phyloP scores from a whole-genome alignment of 2,113 vertebrate genomes.

The Zeus faber region DNA sequence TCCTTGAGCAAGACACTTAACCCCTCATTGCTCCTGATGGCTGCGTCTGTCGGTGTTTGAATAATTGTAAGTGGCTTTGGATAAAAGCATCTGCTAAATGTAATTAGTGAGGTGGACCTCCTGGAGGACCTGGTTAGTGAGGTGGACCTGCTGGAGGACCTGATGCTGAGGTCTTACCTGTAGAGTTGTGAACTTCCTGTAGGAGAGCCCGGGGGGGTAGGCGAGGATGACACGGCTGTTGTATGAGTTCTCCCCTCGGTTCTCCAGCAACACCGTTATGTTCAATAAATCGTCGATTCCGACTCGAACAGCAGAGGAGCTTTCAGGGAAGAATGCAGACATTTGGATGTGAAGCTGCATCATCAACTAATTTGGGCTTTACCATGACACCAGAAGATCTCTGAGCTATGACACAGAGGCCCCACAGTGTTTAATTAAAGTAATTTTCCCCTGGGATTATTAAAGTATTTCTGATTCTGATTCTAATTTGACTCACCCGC shows the following conservation, averaged over 20 bases:
- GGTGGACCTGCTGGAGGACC: not conserved
- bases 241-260: conserved; percentile 80
- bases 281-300: conserved; percentile 74
- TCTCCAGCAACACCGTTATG: conserved; percentile 71
- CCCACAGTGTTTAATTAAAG: not conserved
- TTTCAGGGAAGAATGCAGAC: conserved; percentile 12
- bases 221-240: conserved; percentile 64
- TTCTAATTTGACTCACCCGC: conserved; percentile 58
- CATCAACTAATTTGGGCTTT: not conserved
- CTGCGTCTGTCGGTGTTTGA: no score
- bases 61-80: no score
- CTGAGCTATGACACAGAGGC: not conserved
- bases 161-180: conserved; percentile 53
- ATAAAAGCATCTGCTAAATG: no score
- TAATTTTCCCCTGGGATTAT: no score
- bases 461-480: not conserved
- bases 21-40: no score
- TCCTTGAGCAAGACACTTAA: not conserved
- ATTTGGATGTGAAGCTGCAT: not conserved
- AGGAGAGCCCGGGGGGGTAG: conserved; percentile 78
- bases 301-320: conserved; percentile 61
- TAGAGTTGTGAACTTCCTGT: conserved; percentile 51
- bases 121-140: no score
- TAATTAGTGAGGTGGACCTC: no score
- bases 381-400: not conserved